A percentile compares a stretch with the other conserved stretches of the same genome.
Conservation (phyloP, 2,113 vertebrate genomes). For the Dascyllus trimaculatus region DNA sequence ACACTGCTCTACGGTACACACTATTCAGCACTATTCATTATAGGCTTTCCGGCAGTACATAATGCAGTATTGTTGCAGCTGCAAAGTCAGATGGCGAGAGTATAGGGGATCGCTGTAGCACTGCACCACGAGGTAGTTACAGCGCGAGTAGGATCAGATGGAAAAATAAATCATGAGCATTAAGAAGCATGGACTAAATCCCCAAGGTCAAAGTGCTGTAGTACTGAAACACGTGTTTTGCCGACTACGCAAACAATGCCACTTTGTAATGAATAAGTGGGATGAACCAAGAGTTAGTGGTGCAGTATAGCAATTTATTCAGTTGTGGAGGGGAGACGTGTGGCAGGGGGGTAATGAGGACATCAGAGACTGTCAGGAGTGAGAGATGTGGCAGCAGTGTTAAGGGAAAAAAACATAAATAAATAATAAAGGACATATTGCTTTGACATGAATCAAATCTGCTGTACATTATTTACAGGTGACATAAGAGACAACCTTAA, state of each 20-base stretch:
- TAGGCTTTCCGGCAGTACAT: constrained; percentile 36
- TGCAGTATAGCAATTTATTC: constrained; percentile 5
- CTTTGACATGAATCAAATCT: not conserved
- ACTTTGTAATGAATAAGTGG: constrained; percentile 31
- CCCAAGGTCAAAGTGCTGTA: constrained; percentile 47
- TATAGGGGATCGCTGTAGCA: constrained; percentile 58
- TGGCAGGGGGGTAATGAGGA: constrained; percentile 12
- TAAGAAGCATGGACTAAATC: constrained; percentile 60
- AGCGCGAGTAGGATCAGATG: constrained; percentile 56
- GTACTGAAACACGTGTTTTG: constrained; percentile 57
- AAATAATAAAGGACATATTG: too few species aligned
- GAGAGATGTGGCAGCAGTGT: not conserved
- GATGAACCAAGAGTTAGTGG: constrained; percentile 7
- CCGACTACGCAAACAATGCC: constrained; percentile 60
- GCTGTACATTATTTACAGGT: too few species aligned
- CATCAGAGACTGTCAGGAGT: not conserved
- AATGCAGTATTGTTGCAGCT: constrained; percentile 64
- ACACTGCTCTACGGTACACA: not conserved
- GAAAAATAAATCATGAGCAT: constrained; percentile 75
- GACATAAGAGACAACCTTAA: not conserved
- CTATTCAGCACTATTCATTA: constrained; percentile 44
- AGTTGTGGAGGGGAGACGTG: not conserved
- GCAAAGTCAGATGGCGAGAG: constrained; percentile 66
- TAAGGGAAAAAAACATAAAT: not conserved
- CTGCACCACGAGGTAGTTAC: constrained; percentile 60